These are phyloP conservation scores for Halictus rubicundus DNA, from an alignment of 1,140 invertebrate species.

Conservation along the genomic window DNA sequence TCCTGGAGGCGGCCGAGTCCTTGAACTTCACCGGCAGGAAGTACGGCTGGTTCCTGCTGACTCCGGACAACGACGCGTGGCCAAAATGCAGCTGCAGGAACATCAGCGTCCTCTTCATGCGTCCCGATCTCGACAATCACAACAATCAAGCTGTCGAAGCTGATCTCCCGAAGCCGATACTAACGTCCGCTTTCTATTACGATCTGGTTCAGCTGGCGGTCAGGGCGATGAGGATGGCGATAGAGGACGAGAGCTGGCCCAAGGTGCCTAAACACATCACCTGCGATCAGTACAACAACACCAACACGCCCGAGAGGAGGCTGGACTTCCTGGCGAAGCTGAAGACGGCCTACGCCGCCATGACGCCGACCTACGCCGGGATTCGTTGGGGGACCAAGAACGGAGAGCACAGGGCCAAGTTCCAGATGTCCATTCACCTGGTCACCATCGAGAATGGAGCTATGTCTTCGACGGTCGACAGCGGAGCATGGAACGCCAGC, in stretches of 20 bases:
- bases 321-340: slow-evolving; percentile 82
- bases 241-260: slow-evolving; percentile 86
- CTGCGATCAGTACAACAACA: slow-evolving; percentile 88
- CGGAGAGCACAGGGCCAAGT: slow-evolving; percentile 68
- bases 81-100: slow-evolving; percentile 70
- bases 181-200: slow-evolving; percentile 91
- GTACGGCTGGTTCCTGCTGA: slow-evolving; percentile 84
- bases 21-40: slow-evolving; percentile 77
- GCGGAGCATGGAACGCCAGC: slow-evolving; percentile 72
- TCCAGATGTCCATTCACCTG: slow-evolving; percentile 68
- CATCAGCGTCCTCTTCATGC: slow-evolving; percentile 69
- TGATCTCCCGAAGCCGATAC: slow-evolving; percentile 61
- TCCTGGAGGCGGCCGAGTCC: slow-evolving; percentile 81
- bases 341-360: slow-evolving; percentile 63
- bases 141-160: not conserved
- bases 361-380: slow-evolving; percentile 69
- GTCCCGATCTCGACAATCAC: slow-evolving; percentile 50
- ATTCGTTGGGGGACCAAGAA: slow-evolving; percentile 74
- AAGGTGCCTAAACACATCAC: slow-evolving; percentile 85
- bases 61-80: slow-evolving; percentile 78
- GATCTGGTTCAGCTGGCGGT: slow-evolving; percentile 89
- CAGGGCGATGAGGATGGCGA: slow-evolving; percentile 86
- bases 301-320: slow-evolving; percentile 84
- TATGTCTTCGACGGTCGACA: slow-evolving; percentile 38
- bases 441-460: slow-evolving; percentile 68